phyloP scores from a whole-genome alignment of 2,888 invertebrate genomes.

The Cheiracanthium punctorium region DNA sequence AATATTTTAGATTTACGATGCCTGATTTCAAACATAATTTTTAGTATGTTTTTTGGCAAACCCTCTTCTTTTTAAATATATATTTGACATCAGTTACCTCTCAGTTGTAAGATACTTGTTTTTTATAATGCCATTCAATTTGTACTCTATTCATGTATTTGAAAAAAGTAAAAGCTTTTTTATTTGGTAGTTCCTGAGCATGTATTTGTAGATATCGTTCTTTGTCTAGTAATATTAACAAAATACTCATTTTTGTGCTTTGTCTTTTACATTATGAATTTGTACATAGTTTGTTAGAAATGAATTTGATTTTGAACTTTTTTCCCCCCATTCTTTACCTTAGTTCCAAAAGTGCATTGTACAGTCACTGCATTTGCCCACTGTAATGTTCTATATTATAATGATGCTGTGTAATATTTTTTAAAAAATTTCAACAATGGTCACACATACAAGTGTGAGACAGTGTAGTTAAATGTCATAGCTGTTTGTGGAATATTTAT shows the following conservation, averaged over 20 bases:
- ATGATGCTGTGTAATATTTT: not conserved
- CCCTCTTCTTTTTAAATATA: not conserved
- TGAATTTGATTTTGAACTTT: not conserved
- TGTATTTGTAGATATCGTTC: constrained; percentile 1
- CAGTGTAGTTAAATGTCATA: not conserved
- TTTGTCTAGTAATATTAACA: not conserved
- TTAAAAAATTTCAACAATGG: not conserved
- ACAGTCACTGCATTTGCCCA: not conserved
- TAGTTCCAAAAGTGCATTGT: not conserved
- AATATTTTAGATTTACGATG: not conserved
- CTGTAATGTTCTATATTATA: not conserved
- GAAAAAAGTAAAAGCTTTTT: not conserved
- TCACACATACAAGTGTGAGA: not conserved
- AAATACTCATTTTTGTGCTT: not conserved
- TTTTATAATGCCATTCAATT: constrained; percentile 6
- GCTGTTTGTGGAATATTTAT: constrained; percentile 11
- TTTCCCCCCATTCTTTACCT: not conserved
- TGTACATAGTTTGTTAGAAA: not conserved
- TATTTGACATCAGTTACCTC: not conserved
- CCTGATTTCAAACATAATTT: not conserved
- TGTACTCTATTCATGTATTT: no score
- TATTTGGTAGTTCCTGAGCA: not conserved
- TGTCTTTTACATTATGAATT: not conserved
- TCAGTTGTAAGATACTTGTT: not conserved
- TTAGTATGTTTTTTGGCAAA: no score